These are phyloP conservation scores for Arothron firmamentum DNA, from an alignment of 2,113 vertebrate species.

Conservation along the genomic window DNA sequence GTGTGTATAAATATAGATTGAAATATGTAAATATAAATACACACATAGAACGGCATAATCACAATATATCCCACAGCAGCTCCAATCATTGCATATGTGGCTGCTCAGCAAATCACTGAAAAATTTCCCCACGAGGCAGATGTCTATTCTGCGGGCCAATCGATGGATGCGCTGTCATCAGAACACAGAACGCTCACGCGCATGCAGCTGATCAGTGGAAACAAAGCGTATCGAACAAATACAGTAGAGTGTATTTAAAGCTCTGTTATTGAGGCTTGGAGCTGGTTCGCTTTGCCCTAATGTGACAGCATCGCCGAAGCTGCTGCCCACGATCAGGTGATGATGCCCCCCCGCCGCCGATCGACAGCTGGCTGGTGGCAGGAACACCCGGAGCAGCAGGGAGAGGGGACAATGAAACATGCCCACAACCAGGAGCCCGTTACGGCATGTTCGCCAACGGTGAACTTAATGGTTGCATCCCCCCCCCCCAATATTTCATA, in stretches of 20 bases:
- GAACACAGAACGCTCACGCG: slow-evolving; percentile 8
- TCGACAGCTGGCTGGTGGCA: slow-evolving; percentile 37
- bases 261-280: too few relatives aligned
- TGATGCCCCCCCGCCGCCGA: not conserved
- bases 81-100: too few relatives aligned
- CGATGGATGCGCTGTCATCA: slow-evolving; percentile 50
- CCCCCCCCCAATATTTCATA: not conserved
- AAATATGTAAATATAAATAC: too few relatives aligned
- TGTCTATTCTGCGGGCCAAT: slow-evolving; percentile 5
- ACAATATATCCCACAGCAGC: not conserved
- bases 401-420: slow-evolving; percentile 41
- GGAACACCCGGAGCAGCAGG: slow-evolving; percentile 1
- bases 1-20: too few relatives aligned
- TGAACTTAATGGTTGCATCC: not conserved
- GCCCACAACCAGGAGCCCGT: slow-evolving; percentile 31
- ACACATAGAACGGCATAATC: too few relatives aligned
- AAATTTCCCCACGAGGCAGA: too few relatives aligned
- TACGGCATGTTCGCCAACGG: slow-evolving; percentile 33
- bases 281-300: not conserved
- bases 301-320: slow-evolving; percentile 13
- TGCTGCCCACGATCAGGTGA: slow-evolving; percentile 15
- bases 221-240: not conserved
- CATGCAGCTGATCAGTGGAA: not conserved
- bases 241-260: too few relatives aligned
- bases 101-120: too few relatives aligned